Percentiles rank a stretch among this genome's conserved stretches.
Conservation (phyloP, 2,113 vertebrate genomes). For the Sphaerodactylus townsendi region DNA sequence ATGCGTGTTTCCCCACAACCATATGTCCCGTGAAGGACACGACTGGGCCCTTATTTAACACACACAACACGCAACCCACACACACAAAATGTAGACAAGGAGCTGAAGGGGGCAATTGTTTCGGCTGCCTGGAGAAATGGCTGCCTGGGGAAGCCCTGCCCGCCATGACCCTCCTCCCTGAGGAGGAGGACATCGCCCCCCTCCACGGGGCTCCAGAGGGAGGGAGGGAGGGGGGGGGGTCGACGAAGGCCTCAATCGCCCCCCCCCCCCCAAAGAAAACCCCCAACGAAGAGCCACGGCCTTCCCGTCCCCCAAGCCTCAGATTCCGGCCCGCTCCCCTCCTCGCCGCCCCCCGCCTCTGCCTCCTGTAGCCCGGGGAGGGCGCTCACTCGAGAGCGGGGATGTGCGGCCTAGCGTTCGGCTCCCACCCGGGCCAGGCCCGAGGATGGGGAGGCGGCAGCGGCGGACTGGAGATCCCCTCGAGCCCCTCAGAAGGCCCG, state of each 20-base stretch:
- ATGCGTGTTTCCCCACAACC: too few relatives aligned
- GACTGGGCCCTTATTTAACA: too few relatives aligned
- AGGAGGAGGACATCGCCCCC: too few relatives aligned
- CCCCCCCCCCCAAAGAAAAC: background rate
- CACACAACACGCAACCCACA: too few relatives aligned
- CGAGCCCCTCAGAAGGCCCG: too few relatives aligned
- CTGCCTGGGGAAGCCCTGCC: background rate
- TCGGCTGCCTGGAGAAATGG: background rate
- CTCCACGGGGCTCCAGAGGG: too few relatives aligned
- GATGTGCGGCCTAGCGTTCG: conserved; percentile 64
- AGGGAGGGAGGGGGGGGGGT: background rate
- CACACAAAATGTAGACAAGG: background rate
- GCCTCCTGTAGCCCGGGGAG: conserved; percentile 26
- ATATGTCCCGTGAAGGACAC: too few relatives aligned
- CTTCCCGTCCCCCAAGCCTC: conserved; percentile 17
- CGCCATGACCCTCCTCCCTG: background rate
- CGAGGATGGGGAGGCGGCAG: background rate
- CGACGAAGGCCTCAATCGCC: background rate
- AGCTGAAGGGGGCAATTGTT: background rate
- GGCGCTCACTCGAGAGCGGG: conserved; percentile 68
- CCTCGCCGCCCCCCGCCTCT: background rate
- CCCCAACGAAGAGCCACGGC: conserved; percentile 32
- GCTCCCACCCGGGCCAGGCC: background rate
- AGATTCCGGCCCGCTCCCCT: background rate
- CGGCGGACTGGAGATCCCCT: too few relatives aligned